These are phyloP conservation scores for Chironomus striatipennis DNA, from an alignment of 1,140 invertebrate genomes.

Conservation along the genomic window DNA sequence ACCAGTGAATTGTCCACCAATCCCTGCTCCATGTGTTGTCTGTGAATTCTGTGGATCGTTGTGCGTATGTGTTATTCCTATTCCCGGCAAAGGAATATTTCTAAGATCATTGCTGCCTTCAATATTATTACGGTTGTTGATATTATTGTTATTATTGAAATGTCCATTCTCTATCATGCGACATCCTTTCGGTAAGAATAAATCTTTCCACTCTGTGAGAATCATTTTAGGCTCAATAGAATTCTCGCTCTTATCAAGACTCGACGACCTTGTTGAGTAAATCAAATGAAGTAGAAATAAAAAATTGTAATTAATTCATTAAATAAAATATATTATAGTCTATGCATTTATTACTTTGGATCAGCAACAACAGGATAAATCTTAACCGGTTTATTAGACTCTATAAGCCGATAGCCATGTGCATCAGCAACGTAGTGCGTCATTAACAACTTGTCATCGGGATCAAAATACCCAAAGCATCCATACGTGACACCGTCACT, in stretches of 20 bases:
- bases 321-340: too few relatives aligned
- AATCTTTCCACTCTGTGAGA: slow-evolving; percentile 48
- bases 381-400: slow-evolving; percentile 57
- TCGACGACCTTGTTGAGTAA: slow-evolving; percentile 3
- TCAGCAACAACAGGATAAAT: slow-evolving; percentile 45
- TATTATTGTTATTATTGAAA: slow-evolving; percentile 24
- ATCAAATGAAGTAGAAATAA: slow-evolving; percentile 23
- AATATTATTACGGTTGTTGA: slow-evolving; percentile 31
- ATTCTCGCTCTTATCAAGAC: slow-evolving; percentile 29
- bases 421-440: slow-evolving; percentile 70
- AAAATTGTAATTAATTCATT: slow-evolving; percentile 20
- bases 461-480: slow-evolving; percentile 67
- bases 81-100: slow-evolving; percentile 25
- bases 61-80: neutral
- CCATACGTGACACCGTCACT: slow-evolving; percentile 67
- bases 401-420: slow-evolving; percentile 64
- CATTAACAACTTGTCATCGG: slow-evolving; percentile 52
- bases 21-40: neutral
- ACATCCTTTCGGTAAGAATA: slow-evolving; percentile 54
- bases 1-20: slow-evolving; percentile 9
- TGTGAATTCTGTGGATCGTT: neutral
- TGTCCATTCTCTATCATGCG: slow-evolving; percentile 40
- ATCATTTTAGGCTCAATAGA: slow-evolving; percentile 43
- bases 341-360: slow-evolving; percentile 26
- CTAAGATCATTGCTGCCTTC: slow-evolving; percentile 22